Evolutionary conservation across 1,140 invertebrate genomes (phyloP).

Genomic region (Drosophila kepulauana): DNA sequence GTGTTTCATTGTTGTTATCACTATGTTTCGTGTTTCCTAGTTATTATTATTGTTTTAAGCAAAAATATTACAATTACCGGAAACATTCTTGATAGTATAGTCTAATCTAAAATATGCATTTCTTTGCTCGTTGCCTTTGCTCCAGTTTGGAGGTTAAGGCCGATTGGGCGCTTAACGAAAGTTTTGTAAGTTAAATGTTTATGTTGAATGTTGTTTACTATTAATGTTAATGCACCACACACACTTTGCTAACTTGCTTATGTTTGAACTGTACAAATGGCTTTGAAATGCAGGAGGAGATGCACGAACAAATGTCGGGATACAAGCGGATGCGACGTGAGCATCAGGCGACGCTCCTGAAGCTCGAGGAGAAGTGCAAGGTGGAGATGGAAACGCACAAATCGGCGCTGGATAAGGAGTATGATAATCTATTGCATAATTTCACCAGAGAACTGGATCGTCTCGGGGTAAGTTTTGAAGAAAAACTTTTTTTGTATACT

Average conservation of each 20-base stretch:
- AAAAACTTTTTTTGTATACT: neutral
- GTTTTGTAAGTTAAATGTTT: conserved; percentile 39
- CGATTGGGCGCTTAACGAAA: conserved; percentile 32
- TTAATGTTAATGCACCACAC: conserved; percentile 11
- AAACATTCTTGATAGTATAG: neutral
- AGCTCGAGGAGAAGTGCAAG: conserved; percentile 97
- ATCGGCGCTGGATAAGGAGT: conserved; percentile 97
- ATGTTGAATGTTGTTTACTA: neutral
- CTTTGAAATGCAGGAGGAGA: conserved; percentile 90
- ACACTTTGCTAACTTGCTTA: conserved; percentile 28
- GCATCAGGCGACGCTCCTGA: conserved; percentile 96
- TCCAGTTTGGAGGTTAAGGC: conserved; percentile 36
- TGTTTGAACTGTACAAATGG: conserved; percentile 26
- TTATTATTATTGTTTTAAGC: conserved; percentile 16
- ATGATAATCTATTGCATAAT: conserved; percentile 95
- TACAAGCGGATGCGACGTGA: conserved; percentile 99
- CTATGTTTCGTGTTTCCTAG: neutral
- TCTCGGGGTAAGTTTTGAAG: conserved; percentile 87
- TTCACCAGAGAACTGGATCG: conserved; percentile 97
- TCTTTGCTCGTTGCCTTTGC: conserved; percentile 25
- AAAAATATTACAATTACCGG: conserved; percentile 1
- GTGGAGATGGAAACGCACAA: conserved; percentile 99
- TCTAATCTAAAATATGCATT: conserved; percentile 21
- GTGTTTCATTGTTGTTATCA: conserved; percentile 1
- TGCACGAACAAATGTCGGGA: conserved; percentile 99